Percentiles rank a stretch among this genome's conserved stretches.
These are phyloP conservation scores for Indicator maculatus DNA, from an alignment of 2,113 vertebrate species.

Conservation along the genomic window DNA sequence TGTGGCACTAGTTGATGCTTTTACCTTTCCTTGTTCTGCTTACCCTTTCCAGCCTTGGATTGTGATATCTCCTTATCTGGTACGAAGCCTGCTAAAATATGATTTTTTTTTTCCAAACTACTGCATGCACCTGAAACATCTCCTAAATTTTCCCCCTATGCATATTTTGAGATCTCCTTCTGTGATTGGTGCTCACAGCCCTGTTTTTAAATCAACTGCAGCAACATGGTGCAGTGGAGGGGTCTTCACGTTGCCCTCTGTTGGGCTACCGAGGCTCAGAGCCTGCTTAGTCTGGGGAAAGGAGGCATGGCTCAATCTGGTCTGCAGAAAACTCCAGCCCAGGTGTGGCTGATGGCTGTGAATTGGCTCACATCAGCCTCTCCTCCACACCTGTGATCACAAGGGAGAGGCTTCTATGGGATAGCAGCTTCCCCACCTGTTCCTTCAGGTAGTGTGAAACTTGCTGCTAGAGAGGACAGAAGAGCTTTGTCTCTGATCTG, in stretches of 20 bases:
- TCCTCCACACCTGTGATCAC: neutral
- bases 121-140: neutral
- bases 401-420: neutral
- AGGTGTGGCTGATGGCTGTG: neutral
- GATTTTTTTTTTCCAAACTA: neutral
- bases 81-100: neutral
- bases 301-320: neutral
- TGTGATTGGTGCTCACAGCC: neutral
- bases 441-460: neutral
- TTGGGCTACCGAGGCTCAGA: neutral
- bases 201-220: neutral
- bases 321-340: neutral
- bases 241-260: neutral
- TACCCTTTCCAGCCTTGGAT: neutral
- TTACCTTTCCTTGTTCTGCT: neutral
- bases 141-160: neutral
- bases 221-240: neutral
- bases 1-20: neutral
- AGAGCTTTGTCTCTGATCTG: neutral
- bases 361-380: neutral
- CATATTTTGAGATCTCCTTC: neutral
- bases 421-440: neutral
- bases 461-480: neutral
- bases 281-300: neutral
- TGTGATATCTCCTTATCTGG: neutral